Conservation (phyloP, 2,888 invertebrate species). For the Nephrotoma guestfalica region DNA sequence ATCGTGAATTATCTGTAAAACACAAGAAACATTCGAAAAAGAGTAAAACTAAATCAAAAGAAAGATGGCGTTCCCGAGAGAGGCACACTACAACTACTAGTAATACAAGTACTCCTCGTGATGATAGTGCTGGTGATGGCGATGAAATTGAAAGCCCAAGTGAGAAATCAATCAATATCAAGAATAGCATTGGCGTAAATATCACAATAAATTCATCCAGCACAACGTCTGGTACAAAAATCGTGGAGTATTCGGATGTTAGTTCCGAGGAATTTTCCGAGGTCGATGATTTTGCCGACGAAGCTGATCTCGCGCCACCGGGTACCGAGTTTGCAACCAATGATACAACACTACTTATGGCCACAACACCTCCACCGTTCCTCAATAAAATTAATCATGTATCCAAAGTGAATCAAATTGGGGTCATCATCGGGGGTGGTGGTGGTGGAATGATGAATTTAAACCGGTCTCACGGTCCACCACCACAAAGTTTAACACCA, state of each 20-base stretch:
- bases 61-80: constrained; percentile 14
- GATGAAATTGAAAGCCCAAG: background rate
- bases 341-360: background rate
- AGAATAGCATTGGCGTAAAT: background rate
- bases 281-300: constrained; percentile 75
- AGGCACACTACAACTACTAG: background rate
- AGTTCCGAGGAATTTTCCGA: constrained; percentile 84
- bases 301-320: constrained; percentile 26
- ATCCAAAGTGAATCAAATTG: background rate
- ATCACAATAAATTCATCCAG: background rate
- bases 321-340: background rate
- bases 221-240: constrained; percentile 2
- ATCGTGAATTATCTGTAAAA: background rate
- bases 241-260: constrained; percentile 74
- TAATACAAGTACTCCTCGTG: background rate
- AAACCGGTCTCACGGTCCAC: background rate
- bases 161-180: background rate
- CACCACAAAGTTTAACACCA: background rate
- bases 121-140: background rate
- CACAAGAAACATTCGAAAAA: constrained; percentile 14
- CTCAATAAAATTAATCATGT: background rate
- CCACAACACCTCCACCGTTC: background rate
- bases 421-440: background rate
- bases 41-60: constrained; percentile 14
- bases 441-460: too few relatives aligned